Percentiles rank a stretch among this genome's conserved stretches.
Evolutionary conservation across 2,888 invertebrate genomes (phyloP).

Genomic region (Argyresthia albistria): DNA sequence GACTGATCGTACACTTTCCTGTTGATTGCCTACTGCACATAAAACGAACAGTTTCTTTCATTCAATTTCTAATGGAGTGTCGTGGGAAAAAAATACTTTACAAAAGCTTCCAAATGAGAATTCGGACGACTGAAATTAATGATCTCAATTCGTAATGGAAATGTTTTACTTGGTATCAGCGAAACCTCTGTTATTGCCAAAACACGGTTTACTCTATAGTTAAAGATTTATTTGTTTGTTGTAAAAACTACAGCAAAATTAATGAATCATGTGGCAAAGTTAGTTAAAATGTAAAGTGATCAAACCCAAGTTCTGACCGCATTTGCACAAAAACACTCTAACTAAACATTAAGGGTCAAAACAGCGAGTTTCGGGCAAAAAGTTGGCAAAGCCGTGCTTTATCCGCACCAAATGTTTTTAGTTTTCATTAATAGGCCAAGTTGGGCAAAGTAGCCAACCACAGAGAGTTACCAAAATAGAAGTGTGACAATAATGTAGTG

Average conservation of each 20-base stretch:
- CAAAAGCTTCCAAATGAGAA: too few species aligned
- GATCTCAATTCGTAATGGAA: too few species aligned
- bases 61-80: not conserved
- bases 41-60: slow-evolving; percentile 2
- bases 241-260: not conserved
- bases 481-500: slow-evolving; percentile 20
- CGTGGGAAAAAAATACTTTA: not conserved
- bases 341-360: not conserved
- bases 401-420: slow-evolving; percentile 7
- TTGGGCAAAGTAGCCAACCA: slow-evolving; percentile 4
- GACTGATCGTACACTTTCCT: slow-evolving; percentile 27
- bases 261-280: not conserved
- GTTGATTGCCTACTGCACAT: slow-evolving; percentile 27
- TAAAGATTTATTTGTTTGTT: too few species aligned
- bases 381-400: slow-evolving; percentile 1
- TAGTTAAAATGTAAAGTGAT: not conserved
- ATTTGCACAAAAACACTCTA: slow-evolving; percentile 1
- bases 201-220: too few species aligned
- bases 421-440: slow-evolving; percentile 11
- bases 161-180: too few species aligned
- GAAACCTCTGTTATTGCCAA: too few species aligned
- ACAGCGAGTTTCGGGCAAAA: not conserved
- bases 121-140: too few species aligned
- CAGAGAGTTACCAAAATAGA: slow-evolving; percentile 7
- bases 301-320: not conserved